These are phyloP conservation scores for Callaeas wilsoni DNA, from an alignment of 2,113 vertebrate genomes.

Conservation along the genomic window DNA sequence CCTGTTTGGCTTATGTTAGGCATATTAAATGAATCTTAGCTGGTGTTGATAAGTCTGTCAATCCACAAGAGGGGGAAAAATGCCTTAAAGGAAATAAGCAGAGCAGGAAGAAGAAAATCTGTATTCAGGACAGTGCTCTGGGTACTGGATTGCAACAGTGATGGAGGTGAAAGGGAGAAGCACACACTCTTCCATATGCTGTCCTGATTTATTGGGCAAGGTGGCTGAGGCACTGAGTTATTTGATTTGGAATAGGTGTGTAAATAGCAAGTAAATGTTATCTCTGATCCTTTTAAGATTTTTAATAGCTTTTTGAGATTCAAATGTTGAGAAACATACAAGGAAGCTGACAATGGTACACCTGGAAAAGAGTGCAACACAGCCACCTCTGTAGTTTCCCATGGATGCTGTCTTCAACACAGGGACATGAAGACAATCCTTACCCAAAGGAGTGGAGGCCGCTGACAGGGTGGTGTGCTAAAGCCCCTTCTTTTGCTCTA, in stretches of 20 bases:
- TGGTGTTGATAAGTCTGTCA: background rate
- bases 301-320: background rate
- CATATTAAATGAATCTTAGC: constrained; percentile 23
- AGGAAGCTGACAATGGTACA: background rate
- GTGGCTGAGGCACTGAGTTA: background rate
- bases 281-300: background rate
- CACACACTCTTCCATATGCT: background rate
- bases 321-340: background rate
- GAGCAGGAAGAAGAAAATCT: constrained; percentile 32
- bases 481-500: background rate
- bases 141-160: background rate
- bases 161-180: constrained; percentile 14
- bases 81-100: constrained; percentile 18
- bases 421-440: background rate
- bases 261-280: constrained; percentile 1
- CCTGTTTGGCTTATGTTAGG: background rate
- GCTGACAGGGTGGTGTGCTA: background rate
- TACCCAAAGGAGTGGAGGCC: background rate
- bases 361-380: background rate
- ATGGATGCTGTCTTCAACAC: background rate
- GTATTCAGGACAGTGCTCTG: constrained; percentile 25
- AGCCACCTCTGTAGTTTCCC: background rate
- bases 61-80: background rate
- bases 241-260: background rate
- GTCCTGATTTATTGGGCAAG: background rate